Evolutionary conservation across 2,797 vertebrate species (phyloP).

Genomic region (Centropyge bicolor): DNA sequence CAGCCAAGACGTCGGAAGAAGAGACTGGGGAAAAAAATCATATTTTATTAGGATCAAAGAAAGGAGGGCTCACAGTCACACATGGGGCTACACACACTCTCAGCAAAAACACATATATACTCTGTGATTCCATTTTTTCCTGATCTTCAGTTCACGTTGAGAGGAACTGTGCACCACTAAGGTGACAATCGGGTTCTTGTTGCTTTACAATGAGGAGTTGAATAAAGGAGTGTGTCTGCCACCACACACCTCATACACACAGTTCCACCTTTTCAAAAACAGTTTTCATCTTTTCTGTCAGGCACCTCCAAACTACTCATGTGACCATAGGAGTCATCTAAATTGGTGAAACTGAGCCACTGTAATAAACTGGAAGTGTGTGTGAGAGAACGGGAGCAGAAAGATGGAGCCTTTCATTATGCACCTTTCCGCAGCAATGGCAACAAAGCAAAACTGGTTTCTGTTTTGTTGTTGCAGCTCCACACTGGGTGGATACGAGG

Average conservation of each 20-base stretch:
- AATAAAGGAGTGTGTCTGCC: slow-evolving; percentile 41
- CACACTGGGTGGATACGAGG: slow-evolving; percentile 46
- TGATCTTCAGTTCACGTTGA: slow-evolving; percentile 41
- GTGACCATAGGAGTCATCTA: slow-evolving; percentile 28
- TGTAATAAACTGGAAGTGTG: slow-evolving; percentile 30
- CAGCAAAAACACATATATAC: slow-evolving; percentile 1
- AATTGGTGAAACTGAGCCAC: slow-evolving; percentile 37
- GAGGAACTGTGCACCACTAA: slow-evolving; percentile 43
- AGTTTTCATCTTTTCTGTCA: slow-evolving; percentile 9
- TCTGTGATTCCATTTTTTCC: slow-evolving; percentile 17
- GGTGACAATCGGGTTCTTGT: slow-evolving; percentile 54
- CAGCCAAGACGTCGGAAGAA: slow-evolving; percentile 23
- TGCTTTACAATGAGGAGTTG: slow-evolving; percentile 49
- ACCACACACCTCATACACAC: not conserved
- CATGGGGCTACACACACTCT: not conserved
- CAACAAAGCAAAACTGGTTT: slow-evolving; percentile 56
- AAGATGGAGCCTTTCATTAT: slow-evolving; percentile 44
- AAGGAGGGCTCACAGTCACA: not conserved
- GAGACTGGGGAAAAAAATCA: not conserved
- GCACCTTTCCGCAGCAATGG: slow-evolving; percentile 42
- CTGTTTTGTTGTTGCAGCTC: slow-evolving; percentile 61
- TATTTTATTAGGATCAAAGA: slow-evolving; percentile 44
- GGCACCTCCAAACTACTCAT: slow-evolving; percentile 19
- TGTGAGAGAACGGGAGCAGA: slow-evolving; percentile 19
- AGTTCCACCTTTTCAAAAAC: not conserved